Base-by-base conservation (phyloP, 2,888 invertebrate genomes). In the Agrotis exclamationis region DNA sequence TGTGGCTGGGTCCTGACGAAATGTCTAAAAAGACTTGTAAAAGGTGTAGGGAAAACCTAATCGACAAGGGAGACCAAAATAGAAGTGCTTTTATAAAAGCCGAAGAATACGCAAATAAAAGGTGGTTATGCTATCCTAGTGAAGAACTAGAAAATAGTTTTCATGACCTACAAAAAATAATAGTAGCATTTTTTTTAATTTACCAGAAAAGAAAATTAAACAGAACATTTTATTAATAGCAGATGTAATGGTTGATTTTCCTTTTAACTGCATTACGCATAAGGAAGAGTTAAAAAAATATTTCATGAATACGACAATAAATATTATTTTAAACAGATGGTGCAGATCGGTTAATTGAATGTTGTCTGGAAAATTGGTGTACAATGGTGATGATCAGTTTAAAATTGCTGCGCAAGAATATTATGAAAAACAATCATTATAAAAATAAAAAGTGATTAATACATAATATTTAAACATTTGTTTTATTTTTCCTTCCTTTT, bases 1-100 rank as follows among this genome's bases (percentile, higher is more conserved):
- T 67, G 67, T 67, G 72, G 67, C 20, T 66, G 66, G 66, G 66
- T 71, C 33, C 18, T 76, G 66, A 51, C 54, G 5, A 71, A 65
- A 48, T 71, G 65, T 65, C 45, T 65, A 20, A 65, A 58, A 57
- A 72, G 58, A 28, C 45, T 6, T 59, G 45, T 24, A 2, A 59
- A 59, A 45, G 6, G 16, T 59, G 44, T 14, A 56, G n/a, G n/a
- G 0, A 59, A 22, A 58, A 58, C 18, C 58, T 59, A 6, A 45
- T 24, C 24, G 59, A 47, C 1, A 47, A 16, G 6, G 18, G 13
- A 59, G 22, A 59, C 22, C 16, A 24, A 24, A 59, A 24, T 24
- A 24, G 18, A 24, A 59, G 13, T 45, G 11, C 2, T 18, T 59
- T 59, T 16, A 59, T 24, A 45, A 59, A 45, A 45, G 45, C 45